A percentile compares a stretch with the other conserved stretches of the same genome.
phyloP scores from a whole-genome alignment of 2,797 vertebrate genomes.

The Acrocephalus scirpaceus region DNA sequence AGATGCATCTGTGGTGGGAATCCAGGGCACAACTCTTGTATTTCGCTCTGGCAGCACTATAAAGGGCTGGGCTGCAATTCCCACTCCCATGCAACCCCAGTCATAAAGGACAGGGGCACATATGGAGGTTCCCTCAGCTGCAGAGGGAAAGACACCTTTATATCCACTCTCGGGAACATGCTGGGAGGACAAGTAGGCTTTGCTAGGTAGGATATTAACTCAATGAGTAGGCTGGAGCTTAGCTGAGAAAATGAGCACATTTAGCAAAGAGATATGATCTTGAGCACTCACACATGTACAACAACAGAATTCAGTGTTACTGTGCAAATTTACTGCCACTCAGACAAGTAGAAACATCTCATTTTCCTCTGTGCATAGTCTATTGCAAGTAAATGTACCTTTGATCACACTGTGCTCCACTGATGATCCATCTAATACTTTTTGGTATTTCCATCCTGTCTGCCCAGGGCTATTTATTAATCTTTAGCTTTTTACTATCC shows the following conservation, averaged over 20 bases:
- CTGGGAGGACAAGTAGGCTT: background rate
- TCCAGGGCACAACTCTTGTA: background rate
- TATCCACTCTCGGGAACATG: background rate
- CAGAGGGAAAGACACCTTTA: background rate
- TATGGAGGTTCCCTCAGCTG: background rate
- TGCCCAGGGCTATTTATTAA: background rate
- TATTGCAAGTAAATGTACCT: background rate
- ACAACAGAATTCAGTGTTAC: background rate
- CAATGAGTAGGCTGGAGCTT: background rate
- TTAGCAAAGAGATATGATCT: background rate
- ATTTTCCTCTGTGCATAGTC: background rate
- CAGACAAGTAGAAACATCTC: background rate
- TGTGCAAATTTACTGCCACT: background rate
- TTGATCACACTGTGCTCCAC: background rate
- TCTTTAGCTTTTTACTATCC: background rate
- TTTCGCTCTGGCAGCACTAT: background rate
- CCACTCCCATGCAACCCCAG: background rate
- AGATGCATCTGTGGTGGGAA: background rate
- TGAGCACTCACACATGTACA: background rate
- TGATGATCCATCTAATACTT: background rate
- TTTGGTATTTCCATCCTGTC: background rate
- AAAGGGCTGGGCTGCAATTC: background rate
- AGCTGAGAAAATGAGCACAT: background rate
- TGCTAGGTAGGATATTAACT: background rate
- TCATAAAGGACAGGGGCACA: background rate